Base-by-base conservation (phyloP, 1,140 invertebrate genomes). In the Callitettix versicolor region DNA sequence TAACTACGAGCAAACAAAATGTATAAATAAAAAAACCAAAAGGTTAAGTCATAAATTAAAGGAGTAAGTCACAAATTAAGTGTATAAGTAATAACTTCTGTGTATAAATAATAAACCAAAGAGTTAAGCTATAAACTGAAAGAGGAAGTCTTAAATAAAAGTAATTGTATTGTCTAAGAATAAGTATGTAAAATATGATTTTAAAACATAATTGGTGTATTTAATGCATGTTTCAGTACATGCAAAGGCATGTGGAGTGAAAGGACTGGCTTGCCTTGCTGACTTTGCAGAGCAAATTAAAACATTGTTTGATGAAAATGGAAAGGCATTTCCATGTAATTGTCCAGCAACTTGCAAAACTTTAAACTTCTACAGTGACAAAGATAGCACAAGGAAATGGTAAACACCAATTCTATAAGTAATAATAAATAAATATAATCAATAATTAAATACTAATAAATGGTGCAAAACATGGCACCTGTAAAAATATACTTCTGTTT, bases 171-270 rank as follows among this genome's bases (percentile, higher is more conserved):
- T 48, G 21, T 47, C 76, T 74, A 53, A 69, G 64, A 0, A 36
- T 70, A 70, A 42, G 66, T 73, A 3, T 79, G 76, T 50, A 67
- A 72, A 3, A 67, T 71, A 40, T 54, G 65, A 3, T 79, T 76
- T 59, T 62, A 73, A 41, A 70, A 69, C 56, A 63, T 61, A 30
- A 55, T 75, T 11, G 69, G n/a, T 38, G 21, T 21, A 6, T 30
- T 44, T 30, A 54, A 20, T 3, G n/a, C n/a, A n/a, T 63, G 0
- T 60, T 43, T 18, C 48, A 30, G 18, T 55, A 65, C 67, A 6
- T 63, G 66, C 47, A 60, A 33, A 60, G 24, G 40, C 58, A 3
- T 75, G 73, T 56, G 61, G 57, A 7, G 58, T 67, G 1, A 50
- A 64, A 1, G 74, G 73, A 11, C 67, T 76, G 61, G 60, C 54